Conservation (phyloP, 2,888 invertebrate genomes). For the Cerastis rubricosa region DNA sequence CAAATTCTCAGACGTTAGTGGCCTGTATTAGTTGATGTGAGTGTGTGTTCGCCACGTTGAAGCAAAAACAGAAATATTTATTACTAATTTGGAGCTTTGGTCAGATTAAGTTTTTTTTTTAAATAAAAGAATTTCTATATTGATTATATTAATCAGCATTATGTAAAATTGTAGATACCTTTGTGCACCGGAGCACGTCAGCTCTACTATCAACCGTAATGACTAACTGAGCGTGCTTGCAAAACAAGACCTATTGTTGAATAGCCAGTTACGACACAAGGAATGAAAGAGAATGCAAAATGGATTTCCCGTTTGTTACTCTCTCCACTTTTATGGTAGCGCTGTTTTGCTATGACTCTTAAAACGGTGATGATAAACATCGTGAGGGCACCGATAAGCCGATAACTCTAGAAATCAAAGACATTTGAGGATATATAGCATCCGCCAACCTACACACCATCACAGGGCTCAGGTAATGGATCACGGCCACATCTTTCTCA, state of each 20-base stretch:
- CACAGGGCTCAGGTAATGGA: no score
- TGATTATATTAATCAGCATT: no score
- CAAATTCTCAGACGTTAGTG: not conserved
- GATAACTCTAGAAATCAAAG: not conserved
- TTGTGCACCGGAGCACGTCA: not conserved
- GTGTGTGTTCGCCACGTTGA: not conserved
- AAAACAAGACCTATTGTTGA: slow-evolving; percentile 11
- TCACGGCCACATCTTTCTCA: no score
- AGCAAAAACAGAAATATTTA: not conserved
- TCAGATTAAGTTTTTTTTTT: not conserved
- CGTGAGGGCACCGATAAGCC: no score
- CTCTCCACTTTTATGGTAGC: not conserved
- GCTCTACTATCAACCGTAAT: not conserved
- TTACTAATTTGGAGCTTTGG: not conserved
- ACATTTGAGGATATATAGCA: not conserved
- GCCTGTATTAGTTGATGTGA: not conserved
- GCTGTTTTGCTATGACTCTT: not conserved
- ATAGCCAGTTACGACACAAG: not conserved
- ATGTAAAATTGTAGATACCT: not conserved
- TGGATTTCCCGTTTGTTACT: not conserved
- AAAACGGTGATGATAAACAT: not conserved
- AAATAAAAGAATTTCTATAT: no score
- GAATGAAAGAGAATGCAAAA: slow-evolving; percentile 15
- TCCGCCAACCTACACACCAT: no score
- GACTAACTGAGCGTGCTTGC: not conserved